A percentile compares a stretch with the other conserved stretches of the same genome.
Evolutionary conservation across 2,113 vertebrate genomes (phyloP).

Genomic region (Geococcyx californianus): DNA sequence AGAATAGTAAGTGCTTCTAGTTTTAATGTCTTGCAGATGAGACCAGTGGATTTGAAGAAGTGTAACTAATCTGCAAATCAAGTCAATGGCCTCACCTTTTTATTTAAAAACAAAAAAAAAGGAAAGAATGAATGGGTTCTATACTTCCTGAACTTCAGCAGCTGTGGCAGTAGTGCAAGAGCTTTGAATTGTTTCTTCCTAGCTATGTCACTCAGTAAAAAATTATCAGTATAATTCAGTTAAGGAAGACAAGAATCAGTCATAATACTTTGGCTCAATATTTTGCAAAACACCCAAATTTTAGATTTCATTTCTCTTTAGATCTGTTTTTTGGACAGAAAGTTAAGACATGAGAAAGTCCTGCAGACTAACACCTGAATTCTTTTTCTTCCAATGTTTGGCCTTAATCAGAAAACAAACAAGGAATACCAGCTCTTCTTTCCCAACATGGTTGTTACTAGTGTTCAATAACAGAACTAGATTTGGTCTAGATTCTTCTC

Average conservation of each 20-base stretch:
- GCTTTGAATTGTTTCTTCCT: not conserved
- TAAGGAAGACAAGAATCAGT: not conserved
- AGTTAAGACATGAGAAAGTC: not conserved
- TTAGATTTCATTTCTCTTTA: not conserved
- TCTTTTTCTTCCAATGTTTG: not conserved
- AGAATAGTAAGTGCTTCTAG: not conserved
- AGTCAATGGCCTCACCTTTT: not conserved
- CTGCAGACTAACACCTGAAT: not conserved
- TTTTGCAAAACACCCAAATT: not conserved
- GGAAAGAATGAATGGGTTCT: not conserved
- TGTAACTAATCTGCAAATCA: not conserved
- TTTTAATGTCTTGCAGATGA: not conserved
- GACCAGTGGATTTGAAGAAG: not conserved
- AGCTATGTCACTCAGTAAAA: not conserved
- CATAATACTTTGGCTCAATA: not conserved
- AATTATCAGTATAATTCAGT: not conserved
- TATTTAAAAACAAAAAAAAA: not conserved
- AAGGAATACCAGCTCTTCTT: not conserved
- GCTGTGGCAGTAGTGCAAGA: not conserved
- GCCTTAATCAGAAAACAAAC: not conserved
- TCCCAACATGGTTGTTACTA: not conserved
- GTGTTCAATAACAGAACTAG: not conserved
- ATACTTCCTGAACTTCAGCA: slow-evolving; percentile 22
- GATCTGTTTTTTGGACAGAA: not conserved
- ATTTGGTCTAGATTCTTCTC: not conserved